Evolutionary conservation across 1,140 invertebrate genomes (phyloP), one percentile per base, ranked within the genome.

Genomic region (Dolichoris vasculosae): DNA sequence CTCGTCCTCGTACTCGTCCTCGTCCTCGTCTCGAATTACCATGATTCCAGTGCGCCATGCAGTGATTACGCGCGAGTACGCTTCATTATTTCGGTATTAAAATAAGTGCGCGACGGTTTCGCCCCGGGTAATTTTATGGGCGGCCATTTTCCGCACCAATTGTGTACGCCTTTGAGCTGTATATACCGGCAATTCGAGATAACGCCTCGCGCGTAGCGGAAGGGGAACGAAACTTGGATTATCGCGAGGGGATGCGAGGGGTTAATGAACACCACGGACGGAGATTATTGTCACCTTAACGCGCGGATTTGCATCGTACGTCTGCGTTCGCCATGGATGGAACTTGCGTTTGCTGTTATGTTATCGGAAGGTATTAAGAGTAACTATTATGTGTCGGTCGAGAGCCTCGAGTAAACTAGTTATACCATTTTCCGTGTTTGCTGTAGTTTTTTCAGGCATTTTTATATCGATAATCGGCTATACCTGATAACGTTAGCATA

Each of bases 71-170:
- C 80, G 75, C 84, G 35, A 40, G 67, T 71, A 40, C 35, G 87
- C 82, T 85, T 89, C 90, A 90, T 91, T 91, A 90, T 89, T 87
- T 80, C 51, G 81, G 84, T 77, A 87, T 88, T 90, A 88, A 89
- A 90, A 89, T 88, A 88, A 90, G 87, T 89, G 89, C 86, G 84
- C 78, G 83, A 48, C 84, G 87, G 86, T 82, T 84, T 88, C 67
- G 35, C 1, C 67, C 35, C 35, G 88, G 86, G 89, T 89, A 91
- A 90, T 90, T 91, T 90, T 88, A 89, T 88, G 88, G 88, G 86
- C 81, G 82, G 81, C 73, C 89, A 86, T 89, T 89, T 87, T 88
- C 86, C 86, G 87, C 87, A 86, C 80, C 88, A 89, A 89, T 89
- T 89, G 88, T 40, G 85, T 87, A 86, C 15, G 67, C 67, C 67